Evolutionary conservation across 2,888 invertebrate genomes (phyloP).

Genomic region (Salticus scenicus): DNA sequence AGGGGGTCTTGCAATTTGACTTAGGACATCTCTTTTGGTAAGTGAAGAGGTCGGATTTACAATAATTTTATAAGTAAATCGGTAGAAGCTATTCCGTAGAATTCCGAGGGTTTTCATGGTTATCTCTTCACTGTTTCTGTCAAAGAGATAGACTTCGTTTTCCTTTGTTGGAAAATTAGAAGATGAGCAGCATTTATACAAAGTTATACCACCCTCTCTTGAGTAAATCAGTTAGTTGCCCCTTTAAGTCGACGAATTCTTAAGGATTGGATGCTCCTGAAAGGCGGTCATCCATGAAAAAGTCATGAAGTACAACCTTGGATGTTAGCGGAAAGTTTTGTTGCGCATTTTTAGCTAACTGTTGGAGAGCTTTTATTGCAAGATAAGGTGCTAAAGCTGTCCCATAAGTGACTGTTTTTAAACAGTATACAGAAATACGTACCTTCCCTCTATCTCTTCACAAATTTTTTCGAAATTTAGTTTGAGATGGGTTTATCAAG

Average conservation of each 20-base stretch:
- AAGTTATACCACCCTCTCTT: not conserved
- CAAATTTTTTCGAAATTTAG: too few relatives aligned
- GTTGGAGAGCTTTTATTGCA: constrained; percentile 72
- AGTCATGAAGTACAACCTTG: constrained; percentile 69
- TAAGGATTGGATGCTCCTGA: constrained; percentile 71
- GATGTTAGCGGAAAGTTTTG: constrained; percentile 56
- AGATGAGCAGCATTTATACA: constrained; percentile 24
- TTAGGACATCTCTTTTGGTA: not conserved
- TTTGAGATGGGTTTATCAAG: too few relatives aligned
- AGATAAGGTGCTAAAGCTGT: constrained; percentile 73
- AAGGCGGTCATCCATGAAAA: constrained; percentile 74
- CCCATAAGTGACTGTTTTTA: constrained; percentile 74
- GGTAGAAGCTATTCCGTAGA: not conserved
- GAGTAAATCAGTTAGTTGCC: not conserved
- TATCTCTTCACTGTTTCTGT: constrained; percentile 25
- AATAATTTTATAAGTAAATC: not conserved
- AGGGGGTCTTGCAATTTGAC: constrained; percentile 69
- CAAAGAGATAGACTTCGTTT: not conserved
- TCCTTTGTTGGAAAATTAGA: not conserved
- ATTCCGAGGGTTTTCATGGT: constrained; percentile 37
- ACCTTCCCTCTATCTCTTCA: too few relatives aligned
- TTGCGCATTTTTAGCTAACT: constrained; percentile 71
- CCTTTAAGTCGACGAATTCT: not conserved
- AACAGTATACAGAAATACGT: too few relatives aligned
- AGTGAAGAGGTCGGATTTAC: not conserved